These are phyloP conservation scores for Pseudoatta argentina DNA, from an alignment of 1,140 invertebrate species.

Conservation along the genomic window DNA sequence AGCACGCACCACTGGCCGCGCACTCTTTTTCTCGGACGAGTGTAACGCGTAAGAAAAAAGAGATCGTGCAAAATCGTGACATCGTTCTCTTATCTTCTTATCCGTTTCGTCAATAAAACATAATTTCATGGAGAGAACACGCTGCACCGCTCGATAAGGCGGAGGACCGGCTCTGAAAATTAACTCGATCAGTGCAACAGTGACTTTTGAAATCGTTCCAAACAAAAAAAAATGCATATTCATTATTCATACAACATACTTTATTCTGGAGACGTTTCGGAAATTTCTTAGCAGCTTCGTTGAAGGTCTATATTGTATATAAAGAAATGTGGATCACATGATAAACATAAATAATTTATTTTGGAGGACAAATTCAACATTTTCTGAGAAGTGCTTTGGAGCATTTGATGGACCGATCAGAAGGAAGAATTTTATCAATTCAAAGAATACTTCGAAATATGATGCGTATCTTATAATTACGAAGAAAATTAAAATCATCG, in stretches of 20 bases:
- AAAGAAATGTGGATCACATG: too few species aligned
- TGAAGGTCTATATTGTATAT: too few species aligned
- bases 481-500: not conserved
- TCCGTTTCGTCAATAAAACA: conserved; percentile 41
- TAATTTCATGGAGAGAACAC: not conserved
- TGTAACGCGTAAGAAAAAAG: conserved; percentile 69
- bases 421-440: too few species aligned
- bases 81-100: conserved; percentile 75
- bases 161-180: not conserved
- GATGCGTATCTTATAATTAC: not conserved
- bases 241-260: not conserved
- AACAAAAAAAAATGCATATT: not conserved
- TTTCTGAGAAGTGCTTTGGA: not conserved
- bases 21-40: conserved; percentile 79
- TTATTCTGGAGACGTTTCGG: too few species aligned
- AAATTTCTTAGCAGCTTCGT: too few species aligned
- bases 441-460: too few species aligned
- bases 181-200: not conserved
- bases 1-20: conserved; percentile 82
- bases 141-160: not conserved
- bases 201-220: not conserved
- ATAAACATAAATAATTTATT: too few species aligned
- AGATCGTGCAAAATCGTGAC: conserved; percentile 82
- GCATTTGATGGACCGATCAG: too few species aligned
- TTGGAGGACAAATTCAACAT: not conserved